Conservation (phyloP, 2,113 vertebrate species). For the Prionailurus bengalensis region DNA sequence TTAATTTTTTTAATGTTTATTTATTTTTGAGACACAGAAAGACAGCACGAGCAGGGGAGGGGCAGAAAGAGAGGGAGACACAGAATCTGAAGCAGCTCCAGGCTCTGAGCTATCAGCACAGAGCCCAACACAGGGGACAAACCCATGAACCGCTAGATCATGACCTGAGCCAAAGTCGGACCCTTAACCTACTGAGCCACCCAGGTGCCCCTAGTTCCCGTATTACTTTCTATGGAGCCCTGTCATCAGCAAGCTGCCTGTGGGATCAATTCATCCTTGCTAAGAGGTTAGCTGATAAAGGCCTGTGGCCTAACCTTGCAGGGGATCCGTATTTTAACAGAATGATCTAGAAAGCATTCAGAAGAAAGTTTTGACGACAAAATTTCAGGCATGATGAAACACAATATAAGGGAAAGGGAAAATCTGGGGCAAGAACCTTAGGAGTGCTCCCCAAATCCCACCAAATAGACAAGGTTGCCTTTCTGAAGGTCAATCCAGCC, state of each 20-base stretch:
- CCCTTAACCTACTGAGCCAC: too few species aligned
- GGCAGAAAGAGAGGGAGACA: too few species aligned
- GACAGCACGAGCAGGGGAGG: too few species aligned
- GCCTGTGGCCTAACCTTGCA: not conserved
- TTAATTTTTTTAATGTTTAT: too few species aligned
- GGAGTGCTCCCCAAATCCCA: not conserved
- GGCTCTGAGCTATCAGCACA: too few species aligned
- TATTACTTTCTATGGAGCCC: not conserved
- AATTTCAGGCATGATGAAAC: not conserved
- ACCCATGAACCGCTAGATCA: too few species aligned
- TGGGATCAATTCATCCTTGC: not conserved
- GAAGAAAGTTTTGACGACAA: not conserved
- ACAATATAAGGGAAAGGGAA: not conserved
- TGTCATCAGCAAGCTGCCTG: not conserved
- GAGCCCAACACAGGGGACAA: too few species aligned
- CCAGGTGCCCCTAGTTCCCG: not conserved
- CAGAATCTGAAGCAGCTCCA: too few species aligned
- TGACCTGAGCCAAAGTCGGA: too few species aligned
- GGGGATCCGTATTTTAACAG: not conserved
- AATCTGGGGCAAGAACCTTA: not conserved
- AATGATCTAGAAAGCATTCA: not conserved
- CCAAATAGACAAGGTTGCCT: accelerated
- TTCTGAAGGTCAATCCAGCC: not conserved
- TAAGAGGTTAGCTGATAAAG: not conserved
- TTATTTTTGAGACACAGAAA: too few species aligned